Base-by-base conservation (phyloP, 2,797 vertebrate species). In the Ptychadena robeensis region DNA sequence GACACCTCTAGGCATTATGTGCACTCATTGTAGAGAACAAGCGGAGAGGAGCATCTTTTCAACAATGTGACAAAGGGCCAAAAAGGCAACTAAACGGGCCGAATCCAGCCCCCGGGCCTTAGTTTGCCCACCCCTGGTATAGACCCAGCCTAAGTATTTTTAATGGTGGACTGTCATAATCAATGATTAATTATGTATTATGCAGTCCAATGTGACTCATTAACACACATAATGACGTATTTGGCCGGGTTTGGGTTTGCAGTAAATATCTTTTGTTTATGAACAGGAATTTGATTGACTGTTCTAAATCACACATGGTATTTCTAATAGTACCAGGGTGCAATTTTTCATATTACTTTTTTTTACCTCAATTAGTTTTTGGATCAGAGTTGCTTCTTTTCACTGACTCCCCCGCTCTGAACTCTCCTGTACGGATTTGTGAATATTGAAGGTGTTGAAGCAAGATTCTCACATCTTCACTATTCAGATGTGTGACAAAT, bases 401-500 rank as follows among this genome's bases (percentile, higher is more conserved):
- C 11, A 18, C 25, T 35, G 32, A 31, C 32, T 25, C 68, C 34
- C 67, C 22, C 44, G 18, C 27, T 63, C 30, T 40, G 28, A 53
- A 38, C 18, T 57, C 48, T 75, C 7, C 64, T 61, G 3, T 40
- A 48, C 59, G 34, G 72, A 53, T 15, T 38, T 63, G 48, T 70
- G 65, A 72, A 72, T 53, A 78, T 78, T 64, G 11, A 34, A 59
- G 44, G 10, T 25, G 48, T 25, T 35, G 31, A 59, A 15, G 6
- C 22, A 8, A 18, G 15, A 53, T 67, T 44, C 75, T 79, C 76
- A 66, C 75, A 69, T 32, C 68, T 28, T 53, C 53, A 68, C 34
- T 57, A 31, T 44, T 79, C 40, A 59, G 31, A 57, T 48, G 76
- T 69, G 76, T 69, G 76, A 79, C 40, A 79, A 79, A 68, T 68